Evolutionary conservation across 2,888 invertebrate genomes (phyloP).

Genomic region (Epirrhoe tristata): DNA sequence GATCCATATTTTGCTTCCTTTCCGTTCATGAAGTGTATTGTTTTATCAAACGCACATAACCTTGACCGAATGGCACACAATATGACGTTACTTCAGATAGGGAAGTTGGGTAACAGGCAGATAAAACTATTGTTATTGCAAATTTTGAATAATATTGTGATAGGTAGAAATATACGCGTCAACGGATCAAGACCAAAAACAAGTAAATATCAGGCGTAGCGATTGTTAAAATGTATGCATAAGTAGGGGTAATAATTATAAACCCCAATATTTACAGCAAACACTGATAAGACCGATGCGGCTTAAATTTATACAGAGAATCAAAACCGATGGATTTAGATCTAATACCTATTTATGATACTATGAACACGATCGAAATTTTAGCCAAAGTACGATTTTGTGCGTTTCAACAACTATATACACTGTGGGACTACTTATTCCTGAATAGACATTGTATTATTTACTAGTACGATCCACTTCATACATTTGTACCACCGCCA

Average conservation of each 20-base stretch:
- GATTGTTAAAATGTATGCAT: neutral
- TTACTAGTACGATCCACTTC: neutral
- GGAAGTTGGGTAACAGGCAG: slow-evolving; percentile 46
- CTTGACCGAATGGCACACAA: slow-evolving; percentile 55
- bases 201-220: neutral
- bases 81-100: slow-evolving; percentile 43
- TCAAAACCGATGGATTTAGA: neutral
- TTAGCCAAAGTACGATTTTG: neutral
- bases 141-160: slow-evolving; percentile 36
- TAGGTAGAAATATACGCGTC: slow-evolving; percentile 37
- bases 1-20: neutral
- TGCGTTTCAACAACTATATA: too few species aligned
- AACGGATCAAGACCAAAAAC: slow-evolving; percentile 24
- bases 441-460: neutral
- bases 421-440: too few species aligned
- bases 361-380: neutral
- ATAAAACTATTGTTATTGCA: slow-evolving; percentile 47
- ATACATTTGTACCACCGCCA: slow-evolving; percentile 25
- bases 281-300: neutral
- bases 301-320: neutral
- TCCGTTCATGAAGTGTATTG: slow-evolving; percentile 1
- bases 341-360: neutral
- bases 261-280: neutral
- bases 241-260: neutral
- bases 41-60: slow-evolving; percentile 47